Evolutionary conservation across 2,797 vertebrate species (phyloP).

Genomic region (Rachycentron canadum): DNA sequence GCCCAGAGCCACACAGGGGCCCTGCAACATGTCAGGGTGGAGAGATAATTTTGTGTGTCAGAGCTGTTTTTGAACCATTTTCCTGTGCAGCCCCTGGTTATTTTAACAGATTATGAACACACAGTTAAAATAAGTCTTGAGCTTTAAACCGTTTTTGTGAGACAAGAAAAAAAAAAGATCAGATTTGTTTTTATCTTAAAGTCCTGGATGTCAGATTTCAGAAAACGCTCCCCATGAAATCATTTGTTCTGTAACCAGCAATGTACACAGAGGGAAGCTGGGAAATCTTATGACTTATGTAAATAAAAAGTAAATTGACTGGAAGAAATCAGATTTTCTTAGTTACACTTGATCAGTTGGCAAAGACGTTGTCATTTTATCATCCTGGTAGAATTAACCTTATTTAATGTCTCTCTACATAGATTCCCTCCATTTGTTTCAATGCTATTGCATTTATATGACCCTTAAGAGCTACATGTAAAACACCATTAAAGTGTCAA

Average conservation of each 20-base stretch:
- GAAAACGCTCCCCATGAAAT: not conserved
- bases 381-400: too few relatives aligned
- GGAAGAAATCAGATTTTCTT: too few relatives aligned
- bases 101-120: not conserved
- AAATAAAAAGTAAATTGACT: too few relatives aligned
- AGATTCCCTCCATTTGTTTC: not conserved
- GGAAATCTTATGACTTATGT: not conserved
- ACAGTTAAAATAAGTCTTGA: not conserved
- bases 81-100: not conserved
- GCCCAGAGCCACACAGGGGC: constrained; percentile 3
- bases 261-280: too few relatives aligned
- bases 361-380: too few relatives aligned
- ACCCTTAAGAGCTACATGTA: not conserved
- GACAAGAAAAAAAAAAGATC: not conserved
- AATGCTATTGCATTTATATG: not conserved
- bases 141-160: not conserved
- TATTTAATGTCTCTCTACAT: not conserved
- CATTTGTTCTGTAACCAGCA: too few relatives aligned
- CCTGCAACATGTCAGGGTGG: constrained; percentile 34
- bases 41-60: not conserved
- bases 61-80: not conserved
- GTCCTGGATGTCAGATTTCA: not conserved
- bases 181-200: not conserved
- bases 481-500: not conserved
- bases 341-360: too few relatives aligned